Percentiles rank a stretch among this genome's conserved stretches.
These are phyloP conservation scores for Parasteatoda lunata DNA, from an alignment of 2,888 invertebrate species.

Conservation along the genomic window DNA sequence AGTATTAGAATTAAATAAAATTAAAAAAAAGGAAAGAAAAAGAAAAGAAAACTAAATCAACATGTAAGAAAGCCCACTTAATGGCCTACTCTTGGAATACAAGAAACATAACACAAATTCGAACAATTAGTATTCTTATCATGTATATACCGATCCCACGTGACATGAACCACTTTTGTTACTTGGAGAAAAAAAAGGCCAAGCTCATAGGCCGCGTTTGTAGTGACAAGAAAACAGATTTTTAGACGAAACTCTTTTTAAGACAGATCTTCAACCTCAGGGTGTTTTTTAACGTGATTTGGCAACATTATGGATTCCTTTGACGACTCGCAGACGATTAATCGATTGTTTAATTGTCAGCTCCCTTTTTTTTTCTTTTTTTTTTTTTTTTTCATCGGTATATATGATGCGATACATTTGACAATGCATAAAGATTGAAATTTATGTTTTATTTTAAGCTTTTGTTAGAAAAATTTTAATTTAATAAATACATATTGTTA, in stretches of 20 bases:
- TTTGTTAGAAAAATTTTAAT: too few species aligned
- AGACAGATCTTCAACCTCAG: conserved; percentile 37
- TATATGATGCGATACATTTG: too few species aligned
- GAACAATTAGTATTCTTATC: conserved; percentile 34
- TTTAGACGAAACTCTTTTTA: conserved; percentile 1
- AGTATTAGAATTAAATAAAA: not conserved
- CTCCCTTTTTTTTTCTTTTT: not conserved
- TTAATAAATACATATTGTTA: too few species aligned
- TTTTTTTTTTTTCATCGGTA: not conserved
- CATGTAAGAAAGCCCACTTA: conserved; percentile 15
- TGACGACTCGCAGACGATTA: not conserved
- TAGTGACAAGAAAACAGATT: conserved; percentile 3
- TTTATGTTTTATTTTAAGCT: too few species aligned
- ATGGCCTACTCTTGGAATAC: conserved; percentile 10
- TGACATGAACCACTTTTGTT: conserved; percentile 25
- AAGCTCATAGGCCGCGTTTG: not conserved
- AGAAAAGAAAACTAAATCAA: not conserved
- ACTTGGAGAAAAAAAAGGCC: not conserved
- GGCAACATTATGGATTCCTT: conserved; percentile 57
- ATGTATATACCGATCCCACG: conserved; percentile 20
- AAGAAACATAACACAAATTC: conserved; percentile 15
- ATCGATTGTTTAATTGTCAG: conserved; percentile 15
- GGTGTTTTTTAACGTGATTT: conserved; percentile 53
- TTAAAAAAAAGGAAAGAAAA: not conserved
- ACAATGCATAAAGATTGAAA: too few species aligned